Evolutionary conservation across 2,888 invertebrate genomes (phyloP).

Genomic region (Ramazzottius varieornatus): DNA sequence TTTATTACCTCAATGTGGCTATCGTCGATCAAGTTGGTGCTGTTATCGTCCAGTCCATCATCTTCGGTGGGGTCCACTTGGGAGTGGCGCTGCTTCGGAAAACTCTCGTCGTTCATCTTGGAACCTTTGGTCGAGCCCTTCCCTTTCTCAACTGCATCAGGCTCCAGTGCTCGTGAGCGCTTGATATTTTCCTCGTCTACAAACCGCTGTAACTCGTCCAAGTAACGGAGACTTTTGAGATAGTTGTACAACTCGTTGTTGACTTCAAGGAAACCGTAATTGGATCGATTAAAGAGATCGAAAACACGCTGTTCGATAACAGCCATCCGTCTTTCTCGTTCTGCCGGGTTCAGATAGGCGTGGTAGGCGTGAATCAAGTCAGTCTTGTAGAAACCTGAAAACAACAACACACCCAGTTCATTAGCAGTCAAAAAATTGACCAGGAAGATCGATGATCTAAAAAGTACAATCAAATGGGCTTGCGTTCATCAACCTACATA

Average conservation of each 20-base stretch:
- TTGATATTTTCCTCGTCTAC: neutral
- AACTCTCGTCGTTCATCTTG: neutral
- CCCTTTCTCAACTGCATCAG: neutral
- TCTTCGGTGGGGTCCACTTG: neutral
- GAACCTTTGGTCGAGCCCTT: neutral
- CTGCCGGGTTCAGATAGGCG: neutral
- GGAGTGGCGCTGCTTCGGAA: too few species aligned
- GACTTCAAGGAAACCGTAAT: neutral
- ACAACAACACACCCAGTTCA: too few species aligned
- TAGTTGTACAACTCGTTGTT: neutral
- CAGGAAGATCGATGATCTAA: too few species aligned
- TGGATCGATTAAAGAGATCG: neutral
- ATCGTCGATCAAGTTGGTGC: neutral
- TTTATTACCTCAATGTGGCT: neutral
- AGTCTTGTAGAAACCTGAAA: slow-evolving; percentile 3
- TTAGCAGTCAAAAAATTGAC: too few species aligned
- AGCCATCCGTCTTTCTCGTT: neutral
- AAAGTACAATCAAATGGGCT: too few species aligned
- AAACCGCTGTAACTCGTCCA: neutral
- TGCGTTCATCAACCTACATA: too few species aligned
- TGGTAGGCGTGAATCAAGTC: slow-evolving; percentile 3
- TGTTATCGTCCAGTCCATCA: neutral
- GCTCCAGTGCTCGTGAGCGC: slow-evolving; percentile 8
- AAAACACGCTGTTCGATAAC: neutral
- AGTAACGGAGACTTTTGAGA: neutral